Conservation (phyloP, 2,888 invertebrate genomes). For the Zygogramma bicolorata region DNA sequence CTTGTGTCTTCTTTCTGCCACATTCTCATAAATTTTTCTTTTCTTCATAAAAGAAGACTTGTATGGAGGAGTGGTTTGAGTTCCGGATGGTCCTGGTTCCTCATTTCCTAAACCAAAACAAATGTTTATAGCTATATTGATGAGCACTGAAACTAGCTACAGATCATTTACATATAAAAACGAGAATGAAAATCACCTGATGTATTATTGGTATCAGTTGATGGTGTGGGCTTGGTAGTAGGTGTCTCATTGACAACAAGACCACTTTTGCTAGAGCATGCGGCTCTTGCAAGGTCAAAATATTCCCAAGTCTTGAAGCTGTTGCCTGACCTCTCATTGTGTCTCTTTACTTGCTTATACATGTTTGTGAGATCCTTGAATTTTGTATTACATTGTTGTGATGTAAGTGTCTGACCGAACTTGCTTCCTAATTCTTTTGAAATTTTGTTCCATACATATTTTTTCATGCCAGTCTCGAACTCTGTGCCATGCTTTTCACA, state of each 20-base stretch:
- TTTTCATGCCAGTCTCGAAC: conserved; percentile 12
- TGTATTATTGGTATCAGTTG: background rate
- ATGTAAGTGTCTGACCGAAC: background rate
- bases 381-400: conserved; percentile 21
- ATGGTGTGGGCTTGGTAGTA: background rate
- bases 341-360: conserved; percentile 22
- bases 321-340: conserved; percentile 21
- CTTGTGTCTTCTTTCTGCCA: background rate
- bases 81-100: background rate
- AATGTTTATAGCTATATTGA: background rate
- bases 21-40: background rate
- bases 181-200: background rate
- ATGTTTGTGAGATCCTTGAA: conserved; percentile 18
- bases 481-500: conserved; percentile 26
- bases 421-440: background rate
- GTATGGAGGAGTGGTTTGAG: background rate
- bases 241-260: background rate
- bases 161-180: background rate
- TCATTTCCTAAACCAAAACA: background rate
- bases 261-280: background rate
- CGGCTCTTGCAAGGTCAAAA: background rate
- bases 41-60: background rate
- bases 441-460: conserved; percentile 23
- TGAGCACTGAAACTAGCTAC: background rate
- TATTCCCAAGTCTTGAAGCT: background rate